A percentile compares a stretch with the other conserved stretches of the same genome.
Conservation (phyloP, 2,888 invertebrate genomes). For the Meiosimyza platycephala region DNA sequence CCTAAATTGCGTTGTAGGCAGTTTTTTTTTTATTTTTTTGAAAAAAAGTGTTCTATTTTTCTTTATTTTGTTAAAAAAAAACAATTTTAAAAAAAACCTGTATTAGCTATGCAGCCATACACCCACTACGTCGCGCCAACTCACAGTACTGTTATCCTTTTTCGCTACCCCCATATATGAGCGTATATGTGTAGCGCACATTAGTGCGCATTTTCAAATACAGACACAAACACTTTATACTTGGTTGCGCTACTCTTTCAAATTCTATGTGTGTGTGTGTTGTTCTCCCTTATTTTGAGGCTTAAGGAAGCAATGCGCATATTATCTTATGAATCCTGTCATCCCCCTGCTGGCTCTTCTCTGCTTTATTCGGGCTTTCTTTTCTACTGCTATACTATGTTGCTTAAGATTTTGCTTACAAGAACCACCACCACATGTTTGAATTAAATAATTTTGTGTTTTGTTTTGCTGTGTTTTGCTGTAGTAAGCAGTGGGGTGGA, state of each 20-base stretch:
- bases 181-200: constrained; percentile 43
- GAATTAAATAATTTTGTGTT: too few relatives aligned
- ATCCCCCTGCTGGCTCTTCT: too few relatives aligned
- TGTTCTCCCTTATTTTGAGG: too few relatives aligned
- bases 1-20: not conserved
- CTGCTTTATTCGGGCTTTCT: too few relatives aligned
- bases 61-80: not conserved
- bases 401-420: too few relatives aligned
- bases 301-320: not conserved
- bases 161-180: not conserved
- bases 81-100: not conserved
- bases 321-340: too few relatives aligned
- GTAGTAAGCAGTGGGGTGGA: too few relatives aligned
- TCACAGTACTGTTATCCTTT: too few relatives aligned
- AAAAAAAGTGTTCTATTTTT: too few relatives aligned
- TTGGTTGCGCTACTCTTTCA: not conserved
- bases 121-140: not conserved
- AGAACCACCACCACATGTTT: too few relatives aligned
- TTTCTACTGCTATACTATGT: too few relatives aligned
- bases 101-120: not conserved
- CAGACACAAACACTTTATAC: constrained; percentile 28
- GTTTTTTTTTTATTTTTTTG: not conserved
- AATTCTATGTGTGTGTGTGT: not conserved
- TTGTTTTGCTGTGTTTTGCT: too few relatives aligned
- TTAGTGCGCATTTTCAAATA: constrained; percentile 63